Base-by-base conservation (phyloP, 2,113 vertebrate genomes). In the Chlorodrepanis virens region DNA sequence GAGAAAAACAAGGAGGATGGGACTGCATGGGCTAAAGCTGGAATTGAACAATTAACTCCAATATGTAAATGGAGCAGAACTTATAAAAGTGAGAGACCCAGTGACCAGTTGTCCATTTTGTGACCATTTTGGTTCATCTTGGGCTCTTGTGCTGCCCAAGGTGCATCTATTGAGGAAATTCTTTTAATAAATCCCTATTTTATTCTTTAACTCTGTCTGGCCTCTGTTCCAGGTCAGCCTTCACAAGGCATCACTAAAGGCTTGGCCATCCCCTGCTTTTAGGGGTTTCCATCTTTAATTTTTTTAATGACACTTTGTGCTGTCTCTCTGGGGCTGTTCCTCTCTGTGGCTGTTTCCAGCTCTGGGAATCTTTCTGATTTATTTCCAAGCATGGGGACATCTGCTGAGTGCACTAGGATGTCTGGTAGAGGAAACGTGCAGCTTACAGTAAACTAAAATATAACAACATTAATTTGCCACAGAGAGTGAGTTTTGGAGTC, bases 1-100 rank as follows among this genome's bases (percentile, higher is more conserved):
- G 23, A 25, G 57, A 35, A 35, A 33, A 35, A n/a, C 33, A 57
- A 57, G 33, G 3, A 35, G 10, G 23, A 17, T 59, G 57, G n/a
- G n/a, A 35, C n/a, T 59, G 1, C 23, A 17, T 35, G 0, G 1
- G 0, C 57, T 25, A 17, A 25, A 35, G 14, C n/a, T 25, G 5
- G 5, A 59, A 59, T 3, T 59, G 10, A 14, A 59, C 23, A 59
- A 25, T 59, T 16, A 59, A 17, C 23, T 25, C 23, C 14, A 59
- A 35, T 17, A 35, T 35, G 10, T 14, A 59, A 59, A 25, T 35
- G 22, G 14, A 15, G 0, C 33, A 59, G 57, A 59, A 35, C 23
- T 59, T 11, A 35, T 5, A 35, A 59, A 59, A 59, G 14, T 59
- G 6, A 3, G 14, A 35, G n/a, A 17, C 56, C 3, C 4, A 0